Conservation (phyloP, 2,797 vertebrate species). For the Benthosema pterotum region DNA sequence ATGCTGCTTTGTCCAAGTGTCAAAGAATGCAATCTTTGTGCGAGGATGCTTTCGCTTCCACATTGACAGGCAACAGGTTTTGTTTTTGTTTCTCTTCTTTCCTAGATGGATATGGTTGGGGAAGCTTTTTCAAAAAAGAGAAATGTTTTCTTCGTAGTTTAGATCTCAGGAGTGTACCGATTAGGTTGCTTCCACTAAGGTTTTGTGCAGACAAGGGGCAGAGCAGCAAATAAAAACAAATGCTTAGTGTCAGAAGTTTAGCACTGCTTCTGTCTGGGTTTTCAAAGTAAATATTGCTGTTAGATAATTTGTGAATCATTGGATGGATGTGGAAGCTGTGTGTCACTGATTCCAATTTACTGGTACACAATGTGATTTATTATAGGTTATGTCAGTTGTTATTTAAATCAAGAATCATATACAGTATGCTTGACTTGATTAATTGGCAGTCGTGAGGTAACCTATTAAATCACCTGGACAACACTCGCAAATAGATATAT, state of each 20-base stretch:
- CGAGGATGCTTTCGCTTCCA: not conserved
- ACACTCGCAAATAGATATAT: slow-evolving; percentile 16
- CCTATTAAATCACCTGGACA: slow-evolving; percentile 3
- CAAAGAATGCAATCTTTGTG: not conserved
- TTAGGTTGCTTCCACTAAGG: slow-evolving; percentile 9
- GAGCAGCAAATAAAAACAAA: slow-evolving; percentile 66
- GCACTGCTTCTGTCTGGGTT: slow-evolving; percentile 50
- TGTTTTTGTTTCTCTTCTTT: not conserved
- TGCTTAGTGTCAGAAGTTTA: slow-evolving; percentile 47
- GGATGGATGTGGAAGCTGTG: slow-evolving; percentile 48
- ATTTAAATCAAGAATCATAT: slow-evolving; percentile 34
- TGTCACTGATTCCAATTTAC: slow-evolving; percentile 34
- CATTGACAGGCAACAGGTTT: not conserved
- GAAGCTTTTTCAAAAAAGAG: not conserved
- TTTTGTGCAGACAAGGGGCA: slow-evolving; percentile 16
- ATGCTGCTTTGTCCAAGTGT: not conserved
- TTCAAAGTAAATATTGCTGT: slow-evolving; percentile 58
- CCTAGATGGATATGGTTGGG: not conserved
- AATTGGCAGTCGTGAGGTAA: slow-evolving; percentile 5
- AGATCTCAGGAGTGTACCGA: not conserved
- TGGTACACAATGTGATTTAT: slow-evolving; percentile 34
- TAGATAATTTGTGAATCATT: slow-evolving; percentile 56
- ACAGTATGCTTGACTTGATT: slow-evolving; percentile 40
- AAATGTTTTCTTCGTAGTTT: not conserved
- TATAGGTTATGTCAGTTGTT: slow-evolving; percentile 45